Evolutionary conservation across 1,140 invertebrate species (phyloP), one percentile per base, ranked within the genome.

Genomic region (Maniola jurtina): DNA sequence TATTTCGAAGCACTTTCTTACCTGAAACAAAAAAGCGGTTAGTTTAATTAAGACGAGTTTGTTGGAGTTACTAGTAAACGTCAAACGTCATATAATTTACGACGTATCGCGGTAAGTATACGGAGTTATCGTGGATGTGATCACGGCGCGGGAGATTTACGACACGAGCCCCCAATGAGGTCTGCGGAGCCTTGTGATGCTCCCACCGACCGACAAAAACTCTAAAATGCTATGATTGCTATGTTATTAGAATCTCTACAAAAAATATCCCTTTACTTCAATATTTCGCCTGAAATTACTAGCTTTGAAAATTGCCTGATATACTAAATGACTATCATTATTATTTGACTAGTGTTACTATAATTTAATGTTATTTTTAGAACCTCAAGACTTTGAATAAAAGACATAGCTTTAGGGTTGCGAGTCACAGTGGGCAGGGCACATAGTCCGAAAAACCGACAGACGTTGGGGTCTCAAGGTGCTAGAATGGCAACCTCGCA

Each of bases 21-120:
- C 59, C 59, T 61, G 47, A 9, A 52, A 52, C 48, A 52, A 52
- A 33, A 15, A 52, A 45, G 13, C 10, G 38, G 13, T 13, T 45
- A n/a, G 15, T 52, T 16, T 52, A 52, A 52, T 25, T 52, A 33
- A 16, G 48, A 8, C 48, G 48, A 7, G 15, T 13, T n/a, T 45
- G 42, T 13, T 6, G 42, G 42, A 11, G 9, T 45, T 11, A n/a
- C 1, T n/a, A 45, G 0, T 45, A 45, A 45, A 45, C 42, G 42
- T 45, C 42, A 60, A 61, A 67, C 54, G 59, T 61, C 59, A 48
- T 57, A 50, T 57, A 61, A 57, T 62, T 67, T 61, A 62, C 59
- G 59, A 61, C 56, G 16, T 45, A 61, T 61, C 52, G 38, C 33
- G 25, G 54, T 57, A 62, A 62, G 66, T 40, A 50, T 1, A 25